A percentile compares a stretch with the other conserved stretches of the same genome.
Conservation (phyloP, 2,888 invertebrate species). For the Leptura quadrifasciata region DNA sequence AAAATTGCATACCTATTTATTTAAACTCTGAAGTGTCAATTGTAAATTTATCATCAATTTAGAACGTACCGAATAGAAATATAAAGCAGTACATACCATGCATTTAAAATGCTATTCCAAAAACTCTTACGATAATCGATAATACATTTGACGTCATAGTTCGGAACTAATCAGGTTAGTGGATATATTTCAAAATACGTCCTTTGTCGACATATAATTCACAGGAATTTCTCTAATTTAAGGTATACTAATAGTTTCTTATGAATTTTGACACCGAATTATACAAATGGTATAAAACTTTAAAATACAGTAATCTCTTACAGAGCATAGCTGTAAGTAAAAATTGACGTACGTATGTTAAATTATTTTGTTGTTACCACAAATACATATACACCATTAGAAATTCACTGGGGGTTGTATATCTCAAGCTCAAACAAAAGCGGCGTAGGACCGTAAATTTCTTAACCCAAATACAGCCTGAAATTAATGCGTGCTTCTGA, state of each 20-base stretch:
- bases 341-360: background rate
- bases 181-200: background rate
- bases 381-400: background rate
- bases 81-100: background rate
- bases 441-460: background rate
- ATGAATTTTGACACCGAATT: background rate
- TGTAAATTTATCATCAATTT: too few species aligned
- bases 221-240: background rate
- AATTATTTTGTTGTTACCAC: background rate
- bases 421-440: background rate
- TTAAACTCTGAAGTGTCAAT: too few species aligned
- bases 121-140: background rate
- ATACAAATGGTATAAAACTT: background rate
- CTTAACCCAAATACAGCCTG: background rate
- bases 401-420: background rate
- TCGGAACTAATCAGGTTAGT: background rate
- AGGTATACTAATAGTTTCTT: background rate
- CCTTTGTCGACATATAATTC: background rate
- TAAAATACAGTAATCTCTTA: background rate
- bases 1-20: too few species aligned
- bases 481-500: background rate
- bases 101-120: background rate
- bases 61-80: too few species aligned
- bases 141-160: background rate
- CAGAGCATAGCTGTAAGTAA: background rate